A percentile compares a stretch with the other conserved stretches of the same genome.
Conservation (phyloP, 1,140 invertebrate species). For the Tenebrio molitor region DNA sequence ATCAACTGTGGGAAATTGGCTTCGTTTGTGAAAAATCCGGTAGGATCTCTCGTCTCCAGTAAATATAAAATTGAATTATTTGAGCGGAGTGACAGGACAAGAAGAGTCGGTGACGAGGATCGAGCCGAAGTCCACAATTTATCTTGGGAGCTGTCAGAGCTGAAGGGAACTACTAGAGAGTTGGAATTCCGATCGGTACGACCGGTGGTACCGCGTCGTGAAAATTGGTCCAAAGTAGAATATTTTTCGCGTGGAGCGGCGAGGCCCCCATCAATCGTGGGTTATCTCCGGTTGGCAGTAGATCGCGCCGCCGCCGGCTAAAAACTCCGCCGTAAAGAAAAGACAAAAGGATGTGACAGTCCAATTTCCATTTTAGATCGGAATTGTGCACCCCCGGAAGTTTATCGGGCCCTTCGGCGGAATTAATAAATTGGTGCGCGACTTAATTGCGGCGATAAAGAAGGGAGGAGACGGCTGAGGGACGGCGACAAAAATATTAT, state of each 20-base stretch:
- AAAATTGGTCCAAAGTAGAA: too few relatives aligned
- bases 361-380: slow-evolving; percentile 66
- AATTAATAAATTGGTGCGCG: slow-evolving; percentile 56
- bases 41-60: slow-evolving; percentile 33
- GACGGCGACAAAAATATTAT: slow-evolving; percentile 43
- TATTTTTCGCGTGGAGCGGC: slow-evolving; percentile 62
- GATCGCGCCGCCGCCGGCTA: slow-evolving; percentile 57
- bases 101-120: slow-evolving; percentile 42
- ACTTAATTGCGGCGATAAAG: slow-evolving; percentile 50
- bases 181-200: slow-evolving; percentile 50
- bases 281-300: slow-evolving; percentile 62
- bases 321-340: slow-evolving; percentile 61
- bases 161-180: slow-evolving; percentile 44
- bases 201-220: too few relatives aligned
- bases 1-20: slow-evolving; percentile 57
- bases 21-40: slow-evolving; percentile 48
- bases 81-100: slow-evolving; percentile 23
- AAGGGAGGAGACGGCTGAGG: slow-evolving; percentile 39
- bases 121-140: slow-evolving; percentile 39
- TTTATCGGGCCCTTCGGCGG: slow-evolving; percentile 56
- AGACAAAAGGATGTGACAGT: slow-evolving; percentile 65
- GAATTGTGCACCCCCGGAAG: slow-evolving; percentile 61
- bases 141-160: slow-evolving; percentile 48
- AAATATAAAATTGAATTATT: slow-evolving; percentile 41
- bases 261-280: slow-evolving; percentile 61